Conservation (phyloP, 2,888 invertebrate genomes). For the Agonopterix arenella region DNA sequence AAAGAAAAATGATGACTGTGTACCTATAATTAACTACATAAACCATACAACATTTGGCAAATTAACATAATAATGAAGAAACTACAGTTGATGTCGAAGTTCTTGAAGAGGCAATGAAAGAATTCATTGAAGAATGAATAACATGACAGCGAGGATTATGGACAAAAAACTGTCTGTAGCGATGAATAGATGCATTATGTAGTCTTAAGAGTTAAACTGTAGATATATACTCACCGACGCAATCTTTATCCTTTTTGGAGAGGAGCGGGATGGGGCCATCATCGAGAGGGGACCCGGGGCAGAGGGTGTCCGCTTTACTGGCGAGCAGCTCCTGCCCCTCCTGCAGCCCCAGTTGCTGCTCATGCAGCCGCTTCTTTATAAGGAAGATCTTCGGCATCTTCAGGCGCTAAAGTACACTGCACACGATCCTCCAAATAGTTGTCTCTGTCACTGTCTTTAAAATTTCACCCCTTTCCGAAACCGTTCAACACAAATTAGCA, state of each 20-base stretch:
- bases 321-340: slow-evolving; percentile 87
- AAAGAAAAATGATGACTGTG: no score
- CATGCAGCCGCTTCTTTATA: slow-evolving; percentile 92
- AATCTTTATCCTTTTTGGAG: slow-evolving; percentile 70
- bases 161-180: slow-evolving; percentile 20
- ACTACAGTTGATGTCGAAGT: neutral
- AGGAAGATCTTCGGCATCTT: slow-evolving; percentile 95
- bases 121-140: slow-evolving; percentile 12
- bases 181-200: slow-evolving; percentile 25
- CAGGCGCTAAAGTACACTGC: slow-evolving; percentile 53
- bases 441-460: slow-evolving; percentile 61
- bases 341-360: slow-evolving; percentile 90
- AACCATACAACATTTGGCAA: neutral
- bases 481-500: slow-evolving; percentile 53
- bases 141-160: slow-evolving; percentile 15
- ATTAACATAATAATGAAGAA: neutral
- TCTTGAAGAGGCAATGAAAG: slow-evolving; percentile 11
- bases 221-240: slow-evolving; percentile 47
- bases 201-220: slow-evolving; percentile 10
- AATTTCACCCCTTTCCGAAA: slow-evolving; percentile 39
- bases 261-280: slow-evolving; percentile 79
- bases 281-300: slow-evolving; percentile 75
- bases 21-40: no score
- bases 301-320: slow-evolving; percentile 79
- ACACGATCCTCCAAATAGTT: slow-evolving; percentile 58